phyloP scores from a whole-genome alignment of 92 coral and sea anemone species.

The Palythoa caribaeorum region DNA sequence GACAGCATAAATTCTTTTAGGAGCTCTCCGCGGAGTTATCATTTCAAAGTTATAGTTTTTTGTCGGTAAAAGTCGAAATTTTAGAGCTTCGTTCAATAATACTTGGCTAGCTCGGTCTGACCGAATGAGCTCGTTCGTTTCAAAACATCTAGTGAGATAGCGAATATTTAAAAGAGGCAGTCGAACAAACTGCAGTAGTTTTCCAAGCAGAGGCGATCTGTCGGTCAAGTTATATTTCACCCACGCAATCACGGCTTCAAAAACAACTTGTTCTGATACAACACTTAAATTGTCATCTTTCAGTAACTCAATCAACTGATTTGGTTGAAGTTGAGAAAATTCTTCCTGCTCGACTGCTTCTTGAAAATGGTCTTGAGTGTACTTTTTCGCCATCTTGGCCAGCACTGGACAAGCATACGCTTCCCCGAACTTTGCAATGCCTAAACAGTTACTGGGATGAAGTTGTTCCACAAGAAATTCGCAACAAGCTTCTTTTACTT shows the following conservation, averaged over 20 bases:
- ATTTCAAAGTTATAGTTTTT: constrained; percentile 61
- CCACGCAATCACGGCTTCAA: constrained; percentile 90
- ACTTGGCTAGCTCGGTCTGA: constrained; percentile 76
- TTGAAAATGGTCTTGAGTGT: constrained; percentile 79
- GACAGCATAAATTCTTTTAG: constrained; percentile 82
- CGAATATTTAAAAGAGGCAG: constrained; percentile 78
- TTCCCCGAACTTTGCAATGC: constrained; percentile 87
- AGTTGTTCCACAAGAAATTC: constrained; percentile 85
- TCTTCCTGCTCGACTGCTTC: constrained; percentile 84
- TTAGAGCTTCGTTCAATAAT: constrained; percentile 78
- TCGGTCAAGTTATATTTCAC: constrained; percentile 71
- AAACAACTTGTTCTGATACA: constrained; percentile 87
- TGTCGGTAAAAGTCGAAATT: constrained; percentile 69
- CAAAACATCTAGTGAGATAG: constrained; percentile 72
- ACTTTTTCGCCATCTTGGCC: constrained; percentile 74
- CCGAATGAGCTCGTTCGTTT: constrained; percentile 78
- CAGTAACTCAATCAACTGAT: constrained; percentile 76
- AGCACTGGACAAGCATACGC: constrained; percentile 82
- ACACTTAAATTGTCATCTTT: constrained; percentile 84
- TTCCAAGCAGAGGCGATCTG: constrained; percentile 71
- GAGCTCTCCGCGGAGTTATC: constrained; percentile 74
- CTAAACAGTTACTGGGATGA: constrained; percentile 87
- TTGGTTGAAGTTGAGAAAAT: constrained; percentile 68
- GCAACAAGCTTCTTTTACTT: constrained; percentile 90
- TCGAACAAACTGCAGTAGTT: constrained; percentile 78